Base-by-base conservation (phyloP, 2,797 vertebrate genomes). In the Clarias laeviceps region DNA sequence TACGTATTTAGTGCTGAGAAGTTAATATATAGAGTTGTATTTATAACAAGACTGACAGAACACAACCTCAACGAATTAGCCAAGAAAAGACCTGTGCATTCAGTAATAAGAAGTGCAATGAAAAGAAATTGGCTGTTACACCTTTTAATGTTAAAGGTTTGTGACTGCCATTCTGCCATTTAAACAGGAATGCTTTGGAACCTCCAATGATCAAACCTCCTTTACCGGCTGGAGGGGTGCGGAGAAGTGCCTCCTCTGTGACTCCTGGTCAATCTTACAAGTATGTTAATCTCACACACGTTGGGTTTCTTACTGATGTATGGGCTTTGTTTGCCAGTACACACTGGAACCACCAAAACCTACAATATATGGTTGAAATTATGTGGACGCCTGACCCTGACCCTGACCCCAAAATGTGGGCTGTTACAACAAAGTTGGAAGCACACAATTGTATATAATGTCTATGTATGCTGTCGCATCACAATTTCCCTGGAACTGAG, bases 241-340 rank as follows among this genome's bases (percentile, higher is more conserved):
- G 62, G 70, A 91, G 94, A 88, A 94, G 89, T 81, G 92, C 88
- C 84, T 94, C 94, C 5, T 92, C 93, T 0, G 70, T 90, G n/a
- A 81, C 85, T 62, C 85, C 87, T 65, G 50, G 83, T 50, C 74
- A 88, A 2, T 45, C 87, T 69, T 80, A 0, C 37, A 95, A 93
- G 93, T 95, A 22, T 2, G 37, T 15, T 65, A 80, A 24, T 8
- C 17, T 74, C 11, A 70, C 57, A 45, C 40, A 27, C 4, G 34
- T 8, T 24, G 27, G 2, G 34, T 45, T 64, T 11, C 0, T 68
- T 69, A 45, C 27, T 70, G 18, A 70, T 66, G 7, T 45, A 27
- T 59, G 24, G 6, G 1, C 27, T 61, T 59, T 78, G 56, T 24
- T 34, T 34, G 54, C 12, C 8, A 54, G 17, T 50, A 62, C 24